Percentiles rank a stretch among this genome's conserved stretches.
Evolutionary conservation across 2,113 vertebrate species (phyloP).

Genomic region (Pelecanus crispus): DNA sequence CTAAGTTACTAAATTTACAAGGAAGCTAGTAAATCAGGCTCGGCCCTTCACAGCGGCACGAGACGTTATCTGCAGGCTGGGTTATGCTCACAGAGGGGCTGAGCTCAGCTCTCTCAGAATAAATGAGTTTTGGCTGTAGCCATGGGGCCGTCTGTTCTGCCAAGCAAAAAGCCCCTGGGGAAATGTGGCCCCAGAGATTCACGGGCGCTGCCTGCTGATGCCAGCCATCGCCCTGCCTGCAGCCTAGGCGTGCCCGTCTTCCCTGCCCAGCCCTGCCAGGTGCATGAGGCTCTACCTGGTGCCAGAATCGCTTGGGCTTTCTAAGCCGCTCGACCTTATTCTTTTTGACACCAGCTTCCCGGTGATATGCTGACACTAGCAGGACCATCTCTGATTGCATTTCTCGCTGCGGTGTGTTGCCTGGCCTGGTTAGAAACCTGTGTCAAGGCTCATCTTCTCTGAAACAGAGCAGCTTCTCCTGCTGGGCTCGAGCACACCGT

Average conservation of each 20-base stretch:
- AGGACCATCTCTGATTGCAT: neutral
- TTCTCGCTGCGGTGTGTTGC: neutral
- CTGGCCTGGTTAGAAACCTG: neutral
- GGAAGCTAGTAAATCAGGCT: neutral
- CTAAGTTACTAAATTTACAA: neutral
- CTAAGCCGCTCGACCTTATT: neutral
- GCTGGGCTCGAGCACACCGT: accelerated
- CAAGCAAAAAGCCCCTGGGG: neutral
- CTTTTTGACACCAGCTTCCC: neutral
- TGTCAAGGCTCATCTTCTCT: neutral
- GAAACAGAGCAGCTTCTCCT: neutral
- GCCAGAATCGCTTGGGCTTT: accelerated
- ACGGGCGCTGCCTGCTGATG: neutral
- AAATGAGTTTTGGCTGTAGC: neutral
- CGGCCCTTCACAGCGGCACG: neutral
- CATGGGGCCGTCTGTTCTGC: neutral
- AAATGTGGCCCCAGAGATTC: neutral
- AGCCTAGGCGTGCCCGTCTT: neutral
- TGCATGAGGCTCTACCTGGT: accelerated
- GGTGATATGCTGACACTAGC: neutral
- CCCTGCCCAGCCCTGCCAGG: neutral
- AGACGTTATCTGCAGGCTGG: neutral
- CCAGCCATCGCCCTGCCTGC: neutral
- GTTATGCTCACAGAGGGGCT: neutral
- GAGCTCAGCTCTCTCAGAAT: neutral